Base-by-base conservation (phyloP, 2,888 invertebrate genomes). In the Tromatobia lineatoria region DNA sequence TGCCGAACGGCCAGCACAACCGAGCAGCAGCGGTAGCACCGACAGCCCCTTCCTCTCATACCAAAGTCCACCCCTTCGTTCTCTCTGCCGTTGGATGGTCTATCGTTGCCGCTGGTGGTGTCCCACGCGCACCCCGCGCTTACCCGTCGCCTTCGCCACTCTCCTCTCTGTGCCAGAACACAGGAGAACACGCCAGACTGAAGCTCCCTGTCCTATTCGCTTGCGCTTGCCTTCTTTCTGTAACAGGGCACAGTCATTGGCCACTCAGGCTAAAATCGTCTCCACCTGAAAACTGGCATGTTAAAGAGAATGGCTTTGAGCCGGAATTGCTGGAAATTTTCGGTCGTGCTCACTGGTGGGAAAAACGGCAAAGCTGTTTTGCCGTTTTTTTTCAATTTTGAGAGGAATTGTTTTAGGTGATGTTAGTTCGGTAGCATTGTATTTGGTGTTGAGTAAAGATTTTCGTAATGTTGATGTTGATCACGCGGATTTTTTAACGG, bases 131-230 rank as follows among this genome's bases (percentile, higher is more conserved):
- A 47, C 10, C 45, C 59, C 47, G 18, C 64, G 64, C 18, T 34
- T 18, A 38, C 73, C 74, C 50, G 54, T 29, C 47, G 74, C 64
- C 52, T 75, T 52, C 64, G 38, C 50, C 64, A 50, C 64, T 64
- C 64, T 34, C 74, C n/a, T 29, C 34, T 61, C 61, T 64, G 74
- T 47, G 61, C 61, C 75, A 61, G 75, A 75, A 75, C 75, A 75
- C 64, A 75, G 75, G 50, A 23, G 61, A 64, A 75, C 75, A 75
- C 75, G 50, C 64, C 52, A 75, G 74, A 64, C 74, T 50, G 74
- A 74, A 50, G 74, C 74, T 13, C 50, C 47, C 61, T 59, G 47
- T 74, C 74, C 74, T 29, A 64, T 50, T 61, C 61, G 42, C 61
- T 38, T 34, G 34, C 15, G 50, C 50, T 18, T 23, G 34, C 15